These are phyloP conservation scores for Rhizoglyphus robini DNA, from an alignment of 1,140 invertebrate species.

Conservation along the genomic window DNA sequence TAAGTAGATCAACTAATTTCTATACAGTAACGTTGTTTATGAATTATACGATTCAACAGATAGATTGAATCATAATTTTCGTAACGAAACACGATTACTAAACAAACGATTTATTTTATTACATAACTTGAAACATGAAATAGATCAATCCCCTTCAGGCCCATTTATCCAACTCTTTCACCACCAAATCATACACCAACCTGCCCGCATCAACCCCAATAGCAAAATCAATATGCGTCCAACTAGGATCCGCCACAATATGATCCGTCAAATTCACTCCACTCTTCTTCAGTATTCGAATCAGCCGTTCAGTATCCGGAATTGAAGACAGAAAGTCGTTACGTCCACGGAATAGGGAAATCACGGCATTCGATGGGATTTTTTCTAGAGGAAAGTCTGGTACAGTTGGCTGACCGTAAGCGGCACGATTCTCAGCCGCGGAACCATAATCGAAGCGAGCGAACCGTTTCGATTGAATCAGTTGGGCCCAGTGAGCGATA, in stretches of 20 bases:
- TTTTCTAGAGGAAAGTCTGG: conserved; percentile 18
- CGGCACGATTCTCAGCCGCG: background rate
- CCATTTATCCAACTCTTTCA: conserved; percentile 13
- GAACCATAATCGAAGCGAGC: conserved; percentile 18
- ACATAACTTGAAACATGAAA: too few relatives aligned
- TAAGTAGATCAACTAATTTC: too few relatives aligned
- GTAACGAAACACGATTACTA: too few relatives aligned
- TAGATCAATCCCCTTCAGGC: too few relatives aligned
- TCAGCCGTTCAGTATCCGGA: conserved; percentile 13
- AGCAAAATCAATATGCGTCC: conserved; percentile 19
- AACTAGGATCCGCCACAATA: conserved; percentile 4
- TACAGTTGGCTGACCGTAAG: conserved; percentile 10
- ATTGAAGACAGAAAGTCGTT: conserved; percentile 15
- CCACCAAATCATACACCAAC: conserved; percentile 13
- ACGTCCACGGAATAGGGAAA: background rate
- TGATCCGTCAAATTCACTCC: conserved; percentile 4
- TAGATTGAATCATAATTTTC: too few relatives aligned
- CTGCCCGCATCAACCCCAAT: background rate
- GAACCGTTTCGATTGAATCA: background rate
- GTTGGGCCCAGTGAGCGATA: conserved; percentile 46
- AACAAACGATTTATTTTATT: too few relatives aligned
- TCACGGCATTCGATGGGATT: conserved; percentile 6
- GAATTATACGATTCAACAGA: too few relatives aligned
- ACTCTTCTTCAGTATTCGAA: conserved; percentile 7
- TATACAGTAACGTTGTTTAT: too few relatives aligned